Percentiles rank a stretch among this genome's conserved stretches.
These are phyloP conservation scores for Lysiphlebus fabarum DNA, from an alignment of 1,140 invertebrate genomes.

Conservation along the genomic window DNA sequence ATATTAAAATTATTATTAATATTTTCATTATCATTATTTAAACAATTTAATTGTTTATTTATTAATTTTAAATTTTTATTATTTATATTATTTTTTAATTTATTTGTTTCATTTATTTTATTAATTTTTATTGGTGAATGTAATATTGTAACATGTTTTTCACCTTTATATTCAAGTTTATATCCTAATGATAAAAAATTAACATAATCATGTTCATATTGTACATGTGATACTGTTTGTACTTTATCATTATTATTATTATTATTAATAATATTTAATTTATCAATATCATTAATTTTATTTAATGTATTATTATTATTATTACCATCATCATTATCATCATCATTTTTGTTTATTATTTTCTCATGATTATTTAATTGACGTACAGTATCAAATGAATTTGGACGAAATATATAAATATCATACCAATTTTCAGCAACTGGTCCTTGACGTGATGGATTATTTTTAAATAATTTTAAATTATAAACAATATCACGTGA, in stretches of 20 bases:
- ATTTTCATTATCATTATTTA: too few species aligned
- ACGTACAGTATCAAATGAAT: too few species aligned
- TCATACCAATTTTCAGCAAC: conserved; percentile 68
- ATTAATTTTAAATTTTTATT: conserved; percentile 12
- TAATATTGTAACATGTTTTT: conserved; percentile 41
- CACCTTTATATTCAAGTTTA: conserved; percentile 10
- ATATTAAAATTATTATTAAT: too few species aligned
- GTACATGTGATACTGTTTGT: conserved; percentile 16
- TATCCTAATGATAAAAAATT: background rate
- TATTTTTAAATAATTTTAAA: conserved; percentile 75
- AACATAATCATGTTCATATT: conserved; percentile 34
- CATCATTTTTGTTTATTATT: background rate
- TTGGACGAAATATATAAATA: conserved; percentile 17
- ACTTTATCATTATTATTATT: background rate
- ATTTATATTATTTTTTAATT: background rate
- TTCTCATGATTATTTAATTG: background rate
- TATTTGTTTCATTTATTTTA: conserved; percentile 3
- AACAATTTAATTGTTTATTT: too few species aligned
- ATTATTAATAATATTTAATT: conserved; percentile 9
- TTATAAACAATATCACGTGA: conserved; percentile 78
- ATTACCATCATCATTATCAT: background rate
- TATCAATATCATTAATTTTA: background rate
- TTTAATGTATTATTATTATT: too few species aligned
- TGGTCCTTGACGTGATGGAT: conserved; percentile 58
- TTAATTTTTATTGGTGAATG: conserved; percentile 28